Conservation (phyloP, 2,888 invertebrate species). For the Drosophila yooni region DNA sequence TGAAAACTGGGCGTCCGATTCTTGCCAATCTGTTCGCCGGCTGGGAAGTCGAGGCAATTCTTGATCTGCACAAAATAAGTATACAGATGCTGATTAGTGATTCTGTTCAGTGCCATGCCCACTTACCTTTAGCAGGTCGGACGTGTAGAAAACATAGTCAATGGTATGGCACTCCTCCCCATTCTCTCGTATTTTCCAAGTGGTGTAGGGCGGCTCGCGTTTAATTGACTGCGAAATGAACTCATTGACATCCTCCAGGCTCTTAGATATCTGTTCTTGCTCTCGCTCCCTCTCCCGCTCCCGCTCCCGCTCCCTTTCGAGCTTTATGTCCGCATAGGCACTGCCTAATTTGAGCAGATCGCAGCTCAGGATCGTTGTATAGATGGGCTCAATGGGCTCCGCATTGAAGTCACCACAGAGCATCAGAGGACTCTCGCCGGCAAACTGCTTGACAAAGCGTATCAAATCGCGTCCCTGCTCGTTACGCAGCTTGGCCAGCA, state of each 20-base stretch:
- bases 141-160: slow-evolving; percentile 90
- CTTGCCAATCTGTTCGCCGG: slow-evolving; percentile 88
- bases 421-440: slow-evolving; percentile 87
- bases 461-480: slow-evolving; percentile 90
- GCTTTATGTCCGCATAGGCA: slow-evolving; percentile 86
- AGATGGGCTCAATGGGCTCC: slow-evolving; percentile 90
- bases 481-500: slow-evolving; percentile 88
- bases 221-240: slow-evolving; percentile 81
- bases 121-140: slow-evolving; percentile 86
- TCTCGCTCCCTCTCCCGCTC: slow-evolving; percentile 20
- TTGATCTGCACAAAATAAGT: slow-evolving; percentile 69
- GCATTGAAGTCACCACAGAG: slow-evolving; percentile 92
- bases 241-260: slow-evolving; percentile 54
- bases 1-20: slow-evolving; percentile 88
- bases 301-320: slow-evolving; percentile 53
- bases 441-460: slow-evolving; percentile 86
- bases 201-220: slow-evolving; percentile 90
- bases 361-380: slow-evolving; percentile 87
- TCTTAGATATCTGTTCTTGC: slow-evolving; percentile 11
- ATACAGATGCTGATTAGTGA: neutral
- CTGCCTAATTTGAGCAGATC: slow-evolving; percentile 85
- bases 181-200: slow-evolving; percentile 91
- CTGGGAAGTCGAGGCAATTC: slow-evolving; percentile 86
- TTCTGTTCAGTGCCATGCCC: neutral
- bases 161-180: slow-evolving; percentile 90